A percentile compares a stretch with the other conserved stretches of the same genome.
Conservation (phyloP, 2,888 invertebrate species). For the Sinotaia quadrata region DNA sequence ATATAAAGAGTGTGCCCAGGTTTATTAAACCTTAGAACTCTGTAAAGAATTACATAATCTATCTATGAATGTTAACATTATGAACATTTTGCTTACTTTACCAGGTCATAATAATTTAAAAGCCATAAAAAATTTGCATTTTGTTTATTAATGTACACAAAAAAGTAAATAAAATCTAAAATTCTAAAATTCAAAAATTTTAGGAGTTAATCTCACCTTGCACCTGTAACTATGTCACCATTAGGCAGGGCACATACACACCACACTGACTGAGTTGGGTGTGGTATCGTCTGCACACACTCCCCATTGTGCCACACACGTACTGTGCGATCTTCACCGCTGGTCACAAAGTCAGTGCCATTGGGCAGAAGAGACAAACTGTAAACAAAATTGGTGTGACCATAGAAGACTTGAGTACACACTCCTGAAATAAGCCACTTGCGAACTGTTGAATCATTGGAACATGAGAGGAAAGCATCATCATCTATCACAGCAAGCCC, state of each 20-base stretch:
- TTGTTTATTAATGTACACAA: too few species aligned
- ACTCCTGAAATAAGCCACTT: constrained; percentile 85
- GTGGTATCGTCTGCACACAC: constrained; percentile 77
- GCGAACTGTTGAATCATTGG: constrained; percentile 91
- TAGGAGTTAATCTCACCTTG: constrained; percentile 72
- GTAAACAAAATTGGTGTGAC: constrained; percentile 81
- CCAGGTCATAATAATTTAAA: too few species aligned
- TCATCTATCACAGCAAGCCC: constrained; percentile 80
- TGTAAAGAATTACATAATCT: too few species aligned
- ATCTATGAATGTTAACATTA: too few species aligned
- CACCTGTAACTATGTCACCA: constrained; percentile 91
- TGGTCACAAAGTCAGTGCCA: constrained; percentile 82
- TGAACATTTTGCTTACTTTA: too few species aligned
- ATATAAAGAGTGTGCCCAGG: too few species aligned
- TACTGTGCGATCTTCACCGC: constrained; percentile 90
- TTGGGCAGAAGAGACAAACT: constrained; percentile 72
- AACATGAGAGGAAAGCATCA: constrained; percentile 85
- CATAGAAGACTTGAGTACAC: constrained; percentile 72
- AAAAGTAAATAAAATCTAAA: not conserved
- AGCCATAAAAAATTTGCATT: too few species aligned
- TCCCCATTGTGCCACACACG: constrained; percentile 81
- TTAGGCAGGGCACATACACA: constrained; percentile 84
- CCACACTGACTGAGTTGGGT: constrained; percentile 95
- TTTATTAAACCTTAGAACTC: too few species aligned
- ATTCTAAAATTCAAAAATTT: not conserved